Base-by-base conservation (phyloP, 2,888 invertebrate genomes). In the Drosophila bunnanda region DNA sequence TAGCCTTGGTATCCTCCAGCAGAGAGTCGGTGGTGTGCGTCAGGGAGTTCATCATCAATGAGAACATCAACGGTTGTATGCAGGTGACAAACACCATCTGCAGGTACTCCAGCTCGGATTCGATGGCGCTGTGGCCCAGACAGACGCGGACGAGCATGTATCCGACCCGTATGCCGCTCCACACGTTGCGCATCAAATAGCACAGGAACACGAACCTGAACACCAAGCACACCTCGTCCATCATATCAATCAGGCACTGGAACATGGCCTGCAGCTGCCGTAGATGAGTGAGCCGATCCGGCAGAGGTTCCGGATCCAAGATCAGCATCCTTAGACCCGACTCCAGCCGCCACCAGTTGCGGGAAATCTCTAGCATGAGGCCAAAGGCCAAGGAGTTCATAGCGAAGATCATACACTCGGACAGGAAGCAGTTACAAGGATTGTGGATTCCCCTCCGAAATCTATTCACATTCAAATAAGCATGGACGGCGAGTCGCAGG, bases 381-480 rank as follows among this genome's bases (percentile, higher is more conserved):
- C 52, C 41, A 43, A 65, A 61, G 8, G 28, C 52, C 52, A 65
- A 30, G 6, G 65, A 65, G 36, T 61, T 61, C 36, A 62, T 52
- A 0, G 52, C 65, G 0, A 65, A 44, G 4, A 65, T 44, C 65
- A 65, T 61, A 22, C 62, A 65, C 17, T 65, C 65, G n/a, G 65
- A 65, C 20, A 65, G 52, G 22, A 65, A 65, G 36, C 65, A 65
- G 17, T 65, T 65, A 36, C 65, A 65, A 7, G 62, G 65, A 36
- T 62, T 52, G 30, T 65, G 43, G 22, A 10, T 36, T 15, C 62
- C 65, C 25, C 50, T 9, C 5, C 30, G 13, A n/a, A 62, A 44
- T 13, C 36, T 17, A 17, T 30, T 52, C 1, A 52, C 52, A 65
- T 65, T 65, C 15, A 65, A 22, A 12, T 22, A 34, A 5, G 38